A percentile compares a stretch with the other conserved stretches of the same genome.
These are phyloP conservation scores for Stenopsyche tienmushanensis DNA, from an alignment of 1,140 invertebrate species.

Conservation along the genomic window DNA sequence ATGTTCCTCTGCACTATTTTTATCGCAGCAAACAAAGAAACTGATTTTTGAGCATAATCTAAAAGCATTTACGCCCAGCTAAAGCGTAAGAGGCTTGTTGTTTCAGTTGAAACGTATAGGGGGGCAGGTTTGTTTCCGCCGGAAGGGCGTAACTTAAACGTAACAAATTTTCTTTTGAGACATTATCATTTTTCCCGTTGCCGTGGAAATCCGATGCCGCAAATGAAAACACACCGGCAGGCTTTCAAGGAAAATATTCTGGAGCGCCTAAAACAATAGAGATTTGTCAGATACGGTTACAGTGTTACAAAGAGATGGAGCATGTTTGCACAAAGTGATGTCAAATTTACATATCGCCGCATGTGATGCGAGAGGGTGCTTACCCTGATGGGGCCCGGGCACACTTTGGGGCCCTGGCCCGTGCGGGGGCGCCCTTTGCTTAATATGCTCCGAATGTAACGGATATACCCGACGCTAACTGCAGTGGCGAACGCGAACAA, in stretches of 20 bases:
- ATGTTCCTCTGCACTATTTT: too few species aligned
- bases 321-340: conserved; percentile 25
- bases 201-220: conserved; percentile 4
- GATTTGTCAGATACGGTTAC: conserved; percentile 13
- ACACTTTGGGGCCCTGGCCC: too few species aligned
- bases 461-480: neutral
- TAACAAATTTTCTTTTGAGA: conserved; percentile 18
- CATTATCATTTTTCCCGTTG: conserved; percentile 22
- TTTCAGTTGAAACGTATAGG: neutral
- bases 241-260: neutral
- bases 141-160: conserved; percentile 4
- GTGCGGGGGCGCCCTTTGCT: neutral
- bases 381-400: neutral
- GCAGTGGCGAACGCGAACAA: neutral
- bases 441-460: conserved; percentile 15
- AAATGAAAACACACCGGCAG: neutral
- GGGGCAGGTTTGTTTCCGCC: neutral
- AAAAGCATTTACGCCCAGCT: neutral
- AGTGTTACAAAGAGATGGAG: conserved; percentile 1
- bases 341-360: conserved; percentile 31
- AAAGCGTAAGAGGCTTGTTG: neutral
- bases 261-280: conserved; percentile 5
- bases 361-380: conserved; percentile 5
- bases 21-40: too few species aligned
- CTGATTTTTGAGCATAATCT: too few species aligned